These are phyloP conservation scores for Caenorhabditis tropicalis DNA, from an alignment of 1,140 invertebrate genomes.

Conservation along the genomic window DNA sequence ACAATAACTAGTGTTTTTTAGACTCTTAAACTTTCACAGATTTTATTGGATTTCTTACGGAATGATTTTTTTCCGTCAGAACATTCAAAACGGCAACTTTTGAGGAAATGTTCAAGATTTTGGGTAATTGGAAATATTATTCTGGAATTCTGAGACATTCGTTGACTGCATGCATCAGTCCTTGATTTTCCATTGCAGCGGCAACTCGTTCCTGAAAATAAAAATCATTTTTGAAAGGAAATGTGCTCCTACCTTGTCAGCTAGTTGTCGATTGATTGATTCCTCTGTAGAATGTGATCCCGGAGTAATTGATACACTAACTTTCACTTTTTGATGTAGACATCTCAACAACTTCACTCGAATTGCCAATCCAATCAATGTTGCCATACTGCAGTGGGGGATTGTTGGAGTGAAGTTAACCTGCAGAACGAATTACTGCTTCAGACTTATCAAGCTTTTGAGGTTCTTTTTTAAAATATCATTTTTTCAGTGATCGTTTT, in stretches of 20 bases:
- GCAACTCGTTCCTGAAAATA: constrained; percentile 83
- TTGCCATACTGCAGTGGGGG: constrained; percentile 98
- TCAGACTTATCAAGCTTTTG: background rate
- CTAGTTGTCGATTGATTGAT: constrained; percentile 93
- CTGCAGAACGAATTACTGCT: background rate
- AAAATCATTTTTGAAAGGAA: no score
- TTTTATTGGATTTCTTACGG: background rate
- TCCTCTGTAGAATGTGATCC: constrained; percentile 89
- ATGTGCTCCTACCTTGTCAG: constrained; percentile 86
- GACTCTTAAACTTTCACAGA: background rate
- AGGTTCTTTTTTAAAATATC: background rate
- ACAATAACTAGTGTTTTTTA: no score
- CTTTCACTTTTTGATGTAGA: constrained; percentile 79
- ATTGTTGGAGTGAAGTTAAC: constrained; percentile 92
- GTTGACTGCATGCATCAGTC: constrained; percentile 91
- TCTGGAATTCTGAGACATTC: constrained; percentile 77
- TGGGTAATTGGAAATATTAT: background rate
- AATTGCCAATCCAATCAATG: constrained; percentile 83
- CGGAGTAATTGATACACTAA: constrained; percentile 85
- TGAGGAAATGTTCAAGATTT: background rate
- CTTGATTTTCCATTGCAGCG: constrained; percentile 90
- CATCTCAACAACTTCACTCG: constrained; percentile 84
- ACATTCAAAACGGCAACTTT: no score
- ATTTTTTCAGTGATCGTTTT: background rate
- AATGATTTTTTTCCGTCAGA: no score